phyloP scores from a whole-genome alignment of 2,888 invertebrate species.

The Nemoura dubitans region DNA sequence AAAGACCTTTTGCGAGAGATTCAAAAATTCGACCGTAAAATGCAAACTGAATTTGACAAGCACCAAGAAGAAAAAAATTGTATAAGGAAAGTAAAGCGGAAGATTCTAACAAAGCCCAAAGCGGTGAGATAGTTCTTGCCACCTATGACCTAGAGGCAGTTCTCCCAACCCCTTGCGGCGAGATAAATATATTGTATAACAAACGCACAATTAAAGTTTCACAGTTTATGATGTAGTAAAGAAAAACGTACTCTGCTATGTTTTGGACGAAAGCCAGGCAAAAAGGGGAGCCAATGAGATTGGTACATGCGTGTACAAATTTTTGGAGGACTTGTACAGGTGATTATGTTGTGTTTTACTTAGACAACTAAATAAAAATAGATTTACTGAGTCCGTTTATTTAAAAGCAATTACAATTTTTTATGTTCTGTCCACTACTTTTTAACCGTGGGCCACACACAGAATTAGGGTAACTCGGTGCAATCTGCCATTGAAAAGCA shows the following conservation, averaged over 20 bases:
- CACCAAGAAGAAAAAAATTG: too few species aligned
- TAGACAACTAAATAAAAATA: slow-evolving; percentile 19
- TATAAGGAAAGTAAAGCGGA: too few species aligned
- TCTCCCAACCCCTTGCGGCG: background rate
- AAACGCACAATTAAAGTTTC: slow-evolving; percentile 22
- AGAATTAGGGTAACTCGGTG: slow-evolving; percentile 24
- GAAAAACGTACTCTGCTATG: slow-evolving; percentile 14
- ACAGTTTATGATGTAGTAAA: slow-evolving; percentile 10
- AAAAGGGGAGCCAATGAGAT: too few species aligned
- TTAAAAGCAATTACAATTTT: slow-evolving; percentile 14
- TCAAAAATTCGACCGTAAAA: too few species aligned
- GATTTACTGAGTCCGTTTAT: background rate
- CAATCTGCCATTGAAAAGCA: slow-evolving; percentile 17
- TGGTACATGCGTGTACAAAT: slow-evolving; percentile 18
- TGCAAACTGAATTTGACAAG: too few species aligned
- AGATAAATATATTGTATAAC: background rate
- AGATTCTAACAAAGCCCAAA: too few species aligned
- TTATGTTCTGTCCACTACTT: background rate
- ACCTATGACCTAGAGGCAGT: slow-evolving; percentile 28
- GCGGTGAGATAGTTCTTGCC: too few species aligned
- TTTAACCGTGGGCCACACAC: slow-evolving; percentile 17
- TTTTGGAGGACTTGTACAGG: slow-evolving; percentile 9
- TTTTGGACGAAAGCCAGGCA: background rate
- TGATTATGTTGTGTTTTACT: slow-evolving; percentile 22
- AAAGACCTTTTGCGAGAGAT: too few species aligned